phyloP scores from a whole-genome alignment of 2,797 vertebrate genomes.

The Rhyacichthys aspro region DNA sequence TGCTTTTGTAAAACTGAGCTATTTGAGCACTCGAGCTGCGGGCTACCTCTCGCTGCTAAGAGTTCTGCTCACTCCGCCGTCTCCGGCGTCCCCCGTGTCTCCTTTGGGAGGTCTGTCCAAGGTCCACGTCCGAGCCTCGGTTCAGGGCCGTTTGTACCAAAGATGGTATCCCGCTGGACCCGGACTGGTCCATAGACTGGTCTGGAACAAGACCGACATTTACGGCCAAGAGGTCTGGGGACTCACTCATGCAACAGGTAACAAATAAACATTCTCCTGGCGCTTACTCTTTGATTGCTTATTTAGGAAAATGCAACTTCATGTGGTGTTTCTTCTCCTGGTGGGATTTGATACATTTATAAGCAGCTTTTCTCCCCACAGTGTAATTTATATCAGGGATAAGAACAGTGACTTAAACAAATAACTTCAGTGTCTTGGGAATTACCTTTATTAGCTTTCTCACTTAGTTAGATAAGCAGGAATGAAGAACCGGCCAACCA shows the following conservation, averaged over 20 bases:
- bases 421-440: background rate
- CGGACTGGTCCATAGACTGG: slow-evolving; percentile 90
- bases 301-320: slow-evolving; percentile 6
- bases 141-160: slow-evolving; percentile 92
- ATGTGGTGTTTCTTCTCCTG: background rate
- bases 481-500: slow-evolving; percentile 3
- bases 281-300: slow-evolving; percentile 1
- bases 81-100: slow-evolving; percentile 77
- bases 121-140: slow-evolving; percentile 89
- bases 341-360: slow-evolving; percentile 8
- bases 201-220: slow-evolving; percentile 97
- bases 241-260: slow-evolving; percentile 91
- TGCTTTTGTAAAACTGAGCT: slow-evolving; percentile 93
- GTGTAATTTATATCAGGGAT: slow-evolving; percentile 14
- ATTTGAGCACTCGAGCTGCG: slow-evolving; percentile 90
- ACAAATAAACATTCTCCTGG: slow-evolving; percentile 30
- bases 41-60: slow-evolving; percentile 93
- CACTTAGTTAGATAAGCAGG: slow-evolving; percentile 11
- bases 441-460: slow-evolving; percentile 9
- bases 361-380: slow-evolving; percentile 5
- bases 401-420: slow-evolving; percentile 7
- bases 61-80: slow-evolving; percentile 89
- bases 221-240: slow-evolving; percentile 96
- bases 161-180: slow-evolving; percentile 93
- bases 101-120: slow-evolving; percentile 86